Base-by-base conservation (phyloP, 2,113 vertebrate genomes). In the Atractosteus spatula region DNA sequence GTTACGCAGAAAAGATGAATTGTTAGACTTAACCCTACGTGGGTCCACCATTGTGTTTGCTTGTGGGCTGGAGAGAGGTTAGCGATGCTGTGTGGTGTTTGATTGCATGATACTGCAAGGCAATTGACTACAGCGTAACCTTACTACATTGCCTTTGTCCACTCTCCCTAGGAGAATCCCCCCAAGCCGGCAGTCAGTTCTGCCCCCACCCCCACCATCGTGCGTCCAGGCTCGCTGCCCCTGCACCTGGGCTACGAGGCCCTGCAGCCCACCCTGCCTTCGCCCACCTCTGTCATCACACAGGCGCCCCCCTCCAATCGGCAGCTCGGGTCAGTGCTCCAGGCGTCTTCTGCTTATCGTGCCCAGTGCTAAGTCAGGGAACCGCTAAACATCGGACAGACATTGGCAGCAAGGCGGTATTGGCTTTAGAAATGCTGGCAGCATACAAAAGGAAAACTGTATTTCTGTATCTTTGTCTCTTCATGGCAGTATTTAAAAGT, bases 281-380 rank as follows among this genome's bases (percentile, higher is more conserved):
- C 96, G 13, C 97, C 97, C 29, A 99, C 97, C 54, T 99, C 97
- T 0, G 97, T 99, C 87, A 99, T 99, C 84, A 99, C 97, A 74
- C 97, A 97, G 82, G 91, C 97, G 0, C 97, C 97, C 29, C 96
- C 97, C 66, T 94, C 97, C 84, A 96, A 92, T 92, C 88, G 97
- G 7, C 94, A 95, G 65, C 91, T 99, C 4, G 93, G 95, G 96
- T 98, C 83, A 96, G 95, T 88, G 51, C 47, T 7, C 47, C 51
- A 0, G 3, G 57, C 42, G 41, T 17, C 14, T 29, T 42, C 8
- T 17, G 11, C 13, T 3, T 54, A 12, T 12, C 45, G 56, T 67
- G 10, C 42, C 54, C 51, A 8, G 41, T 68, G n/a, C 62, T 8
- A 3, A 16, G 29, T 29, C 29, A 29, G 29, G 29, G 29, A 29